Base-by-base conservation (phyloP, 2,113 vertebrate genomes). In the Gorsachius goisagi region DNA sequence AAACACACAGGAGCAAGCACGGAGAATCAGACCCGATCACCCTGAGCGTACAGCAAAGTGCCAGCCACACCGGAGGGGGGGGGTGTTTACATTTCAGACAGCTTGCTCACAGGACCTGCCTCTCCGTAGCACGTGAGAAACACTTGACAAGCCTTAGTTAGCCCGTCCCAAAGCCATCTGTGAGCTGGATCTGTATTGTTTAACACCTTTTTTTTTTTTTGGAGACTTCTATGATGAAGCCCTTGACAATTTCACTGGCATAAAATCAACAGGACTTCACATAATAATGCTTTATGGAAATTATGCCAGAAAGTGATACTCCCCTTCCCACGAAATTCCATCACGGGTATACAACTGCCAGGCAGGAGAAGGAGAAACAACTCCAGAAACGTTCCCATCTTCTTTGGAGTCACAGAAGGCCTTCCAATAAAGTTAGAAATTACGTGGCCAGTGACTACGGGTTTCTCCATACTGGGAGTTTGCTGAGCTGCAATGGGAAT, bases 221-320 rank as follows among this genome's bases (percentile, higher is more conserved):
- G 86, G 87, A 82, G n/a, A 56, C 11, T 81, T 89, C 52, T 56
- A 12, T 80, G 67, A 81, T 77, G 23, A 95, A 82, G 64, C 85
- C 44, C 66, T 66, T 92, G 77, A 81, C 74, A 95, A 73, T 79
- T 83, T 89, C 69, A 82, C 62, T 79, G 90, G 64, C 83, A 79
- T 66, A 89, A 96, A 94, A 96, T 59, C 79, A 95, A 82, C 37
- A 66, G 27, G 74, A 62, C 21, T 95, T 95, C 52, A 88, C 39
- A 69, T 45, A 88, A 83, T 85, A 91, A 95, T 15, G 59, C 18
- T 66, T 47, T 7, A 3, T 19, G 56, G 45, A 86, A 93, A 92
- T 84, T 44, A 37, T 55, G 76, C 63, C 12, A 71, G 47, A 86
- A 88, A 92, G 47, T 35, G 3, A 58, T 83, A 82, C 27, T 67